Evolutionary conservation across 2,797 vertebrate genomes (phyloP).

Genomic region (Carduelis carduelis): DNA sequence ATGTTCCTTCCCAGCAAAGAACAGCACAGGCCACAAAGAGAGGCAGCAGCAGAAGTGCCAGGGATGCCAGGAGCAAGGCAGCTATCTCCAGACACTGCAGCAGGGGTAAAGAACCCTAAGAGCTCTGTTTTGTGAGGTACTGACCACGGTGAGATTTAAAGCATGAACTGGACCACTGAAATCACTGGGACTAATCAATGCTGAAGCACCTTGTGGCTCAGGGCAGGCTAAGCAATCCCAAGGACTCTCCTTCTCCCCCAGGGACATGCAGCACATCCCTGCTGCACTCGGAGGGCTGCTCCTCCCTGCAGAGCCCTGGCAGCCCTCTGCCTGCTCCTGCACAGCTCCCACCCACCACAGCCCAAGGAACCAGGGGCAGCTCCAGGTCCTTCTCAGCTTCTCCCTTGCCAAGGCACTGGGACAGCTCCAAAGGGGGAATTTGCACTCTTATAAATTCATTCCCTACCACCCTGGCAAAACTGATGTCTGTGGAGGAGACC

Average conservation of each 20-base stretch:
- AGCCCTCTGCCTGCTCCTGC: neutral
- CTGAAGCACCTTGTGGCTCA: neutral
- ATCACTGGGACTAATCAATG: neutral
- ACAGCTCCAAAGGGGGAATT: fast-evolving
- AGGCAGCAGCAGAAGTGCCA: neutral
- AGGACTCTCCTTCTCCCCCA: neutral
- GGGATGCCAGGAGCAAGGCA: neutral
- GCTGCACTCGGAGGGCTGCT: neutral
- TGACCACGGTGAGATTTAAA: neutral
- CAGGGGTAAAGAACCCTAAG: neutral
- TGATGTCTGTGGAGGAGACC: fast-evolving
- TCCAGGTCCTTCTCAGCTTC: neutral
- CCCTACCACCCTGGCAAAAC: neutral
- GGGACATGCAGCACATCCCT: fast-evolving
- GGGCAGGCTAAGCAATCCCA: fast-evolving
- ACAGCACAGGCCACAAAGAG: fast-evolving
- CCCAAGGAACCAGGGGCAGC: neutral
- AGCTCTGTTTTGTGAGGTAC: neutral
- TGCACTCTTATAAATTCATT: neutral
- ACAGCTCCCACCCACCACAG: neutral
- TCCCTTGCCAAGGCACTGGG: neutral
- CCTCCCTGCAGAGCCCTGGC: neutral
- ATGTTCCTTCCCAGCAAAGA: neutral
- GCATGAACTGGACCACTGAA: neutral
- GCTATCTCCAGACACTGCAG: neutral